phyloP scores from a whole-genome alignment of 2,888 invertebrate genomes.

The Lasioglossum morio region DNA sequence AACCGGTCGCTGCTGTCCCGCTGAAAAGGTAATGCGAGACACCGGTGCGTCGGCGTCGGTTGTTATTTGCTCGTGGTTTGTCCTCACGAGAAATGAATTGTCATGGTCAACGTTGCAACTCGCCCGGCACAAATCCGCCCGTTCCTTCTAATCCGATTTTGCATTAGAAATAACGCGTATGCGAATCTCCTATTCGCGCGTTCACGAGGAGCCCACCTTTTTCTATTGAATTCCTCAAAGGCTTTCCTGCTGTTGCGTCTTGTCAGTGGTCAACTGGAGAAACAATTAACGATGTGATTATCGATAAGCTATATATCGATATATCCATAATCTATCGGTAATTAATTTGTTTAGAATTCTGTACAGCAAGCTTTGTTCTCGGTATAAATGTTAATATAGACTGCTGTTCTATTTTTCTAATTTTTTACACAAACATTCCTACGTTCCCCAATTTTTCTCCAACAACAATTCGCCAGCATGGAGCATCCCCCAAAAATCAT shows the following conservation, averaged over 20 bases:
- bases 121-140: background rate
- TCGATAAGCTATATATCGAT: too few species aligned
- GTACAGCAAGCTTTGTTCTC: too few species aligned
- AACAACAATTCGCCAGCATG: too few species aligned
- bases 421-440: background rate
- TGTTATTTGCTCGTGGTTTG: background rate
- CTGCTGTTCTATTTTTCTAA: too few species aligned
- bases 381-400: background rate
- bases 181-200: background rate
- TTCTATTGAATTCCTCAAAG: background rate
- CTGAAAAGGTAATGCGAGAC: conserved; percentile 12
- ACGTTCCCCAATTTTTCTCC: too few species aligned
- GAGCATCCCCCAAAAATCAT: background rate
- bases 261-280: too few species aligned
- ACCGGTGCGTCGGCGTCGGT: background rate
- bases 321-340: too few species aligned
- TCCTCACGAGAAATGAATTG: conserved; percentile 4
- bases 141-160: background rate
- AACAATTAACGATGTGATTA: too few species aligned
- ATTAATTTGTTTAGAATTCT: too few species aligned
- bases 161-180: background rate
- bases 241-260: background rate
- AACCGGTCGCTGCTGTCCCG: conserved; percentile 3
- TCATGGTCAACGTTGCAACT: background rate
- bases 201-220: background rate